Conservation (phyloP, 2,888 invertebrate species). For the Hyppa rectilinea region DNA sequence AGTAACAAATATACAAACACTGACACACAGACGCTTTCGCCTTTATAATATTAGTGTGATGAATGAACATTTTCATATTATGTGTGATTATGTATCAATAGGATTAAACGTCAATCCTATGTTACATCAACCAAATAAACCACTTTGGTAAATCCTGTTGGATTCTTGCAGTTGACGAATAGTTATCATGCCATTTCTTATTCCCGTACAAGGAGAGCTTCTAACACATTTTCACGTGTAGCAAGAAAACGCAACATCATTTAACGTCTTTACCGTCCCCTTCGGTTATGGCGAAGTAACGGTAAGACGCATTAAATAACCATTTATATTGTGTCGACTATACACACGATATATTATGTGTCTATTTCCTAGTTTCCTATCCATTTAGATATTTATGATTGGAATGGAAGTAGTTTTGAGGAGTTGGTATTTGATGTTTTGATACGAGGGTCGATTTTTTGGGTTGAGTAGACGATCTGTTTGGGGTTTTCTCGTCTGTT, state of each 20-base stretch:
- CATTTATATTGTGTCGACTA: conserved; percentile 75
- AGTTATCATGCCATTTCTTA: conserved; percentile 23
- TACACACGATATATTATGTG: conserved; percentile 54
- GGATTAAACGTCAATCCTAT: neutral
- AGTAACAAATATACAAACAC: no score
- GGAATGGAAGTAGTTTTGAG: conserved; percentile 37
- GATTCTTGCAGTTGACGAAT: conserved; percentile 18
- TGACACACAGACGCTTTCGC: no score
- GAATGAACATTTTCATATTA: neutral
- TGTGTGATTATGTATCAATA: neutral
- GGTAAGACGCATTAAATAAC: conserved; percentile 73
- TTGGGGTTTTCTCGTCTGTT: neutral
- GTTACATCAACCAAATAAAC: neutral
- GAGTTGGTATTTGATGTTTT: conserved; percentile 19
- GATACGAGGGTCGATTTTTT: neutral
- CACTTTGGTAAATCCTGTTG: neutral
- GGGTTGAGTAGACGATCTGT: neutral
- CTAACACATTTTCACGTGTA: conserved; percentile 24
- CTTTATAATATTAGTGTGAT: no score
- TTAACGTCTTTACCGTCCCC: conserved; percentile 55
- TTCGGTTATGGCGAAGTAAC: conserved; percentile 52
- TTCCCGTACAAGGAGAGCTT: conserved; percentile 9
- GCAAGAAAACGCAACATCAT: conserved; percentile 57
- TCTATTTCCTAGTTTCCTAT: conserved; percentile 48
- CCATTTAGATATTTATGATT: conserved; percentile 58